phyloP scores from a whole-genome alignment of 2,888 invertebrate species.

The Drosophila limbata region DNA sequence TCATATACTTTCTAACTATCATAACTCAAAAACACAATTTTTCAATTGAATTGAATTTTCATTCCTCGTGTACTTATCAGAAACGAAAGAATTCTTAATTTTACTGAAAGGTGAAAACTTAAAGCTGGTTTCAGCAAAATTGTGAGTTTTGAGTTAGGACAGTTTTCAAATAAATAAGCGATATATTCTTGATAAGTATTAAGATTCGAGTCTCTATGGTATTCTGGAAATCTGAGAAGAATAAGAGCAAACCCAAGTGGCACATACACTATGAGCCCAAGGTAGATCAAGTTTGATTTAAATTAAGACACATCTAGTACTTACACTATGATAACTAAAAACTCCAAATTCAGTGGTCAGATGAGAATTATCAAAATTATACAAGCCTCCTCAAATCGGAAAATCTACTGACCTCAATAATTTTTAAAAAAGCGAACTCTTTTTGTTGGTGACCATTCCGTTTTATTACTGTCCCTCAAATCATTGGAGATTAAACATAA shows the following conservation, averaged over 20 bases:
- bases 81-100: no score
- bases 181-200: not conserved
- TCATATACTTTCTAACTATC: not conserved
- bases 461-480: not conserved
- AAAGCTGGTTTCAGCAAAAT: no score
- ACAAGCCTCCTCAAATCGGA: not conserved
- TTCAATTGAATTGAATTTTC: no score
- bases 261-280: not conserved
- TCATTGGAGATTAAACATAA: not conserved
- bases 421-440: not conserved
- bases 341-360: no score
- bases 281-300: not conserved
- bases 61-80: no score
- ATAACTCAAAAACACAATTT: no score
- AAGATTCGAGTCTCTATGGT: not conserved
- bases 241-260: not conserved
- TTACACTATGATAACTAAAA: not conserved
- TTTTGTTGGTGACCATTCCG: not conserved
- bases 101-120: no score
- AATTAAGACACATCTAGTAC: not conserved
- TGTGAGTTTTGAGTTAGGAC: not conserved
- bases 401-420: not conserved
- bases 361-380: not conserved
- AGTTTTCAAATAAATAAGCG: not conserved
- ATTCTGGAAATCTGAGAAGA: not conserved